Conservation (phyloP, 1,140 invertebrate species). For the Armadillidium nasatum region DNA sequence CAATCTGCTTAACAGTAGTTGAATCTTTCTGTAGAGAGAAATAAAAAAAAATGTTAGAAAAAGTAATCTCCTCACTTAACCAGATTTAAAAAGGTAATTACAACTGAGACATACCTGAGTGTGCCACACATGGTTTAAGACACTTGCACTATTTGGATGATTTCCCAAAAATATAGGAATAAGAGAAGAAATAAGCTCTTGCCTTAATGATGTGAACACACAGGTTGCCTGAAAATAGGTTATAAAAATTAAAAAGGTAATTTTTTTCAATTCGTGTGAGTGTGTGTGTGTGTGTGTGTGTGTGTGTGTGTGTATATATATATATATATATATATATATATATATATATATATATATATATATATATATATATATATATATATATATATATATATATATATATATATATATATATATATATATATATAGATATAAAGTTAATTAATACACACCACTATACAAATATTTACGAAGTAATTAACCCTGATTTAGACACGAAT, state of each 20-base stretch:
- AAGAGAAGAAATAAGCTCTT: slow-evolving; percentile 38
- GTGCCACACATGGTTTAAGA: slow-evolving; percentile 91
- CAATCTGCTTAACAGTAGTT: slow-evolving; percentile 61
- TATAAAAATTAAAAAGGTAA: no score
- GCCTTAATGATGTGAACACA: neutral
- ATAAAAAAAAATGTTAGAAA: neutral
- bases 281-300: no score
- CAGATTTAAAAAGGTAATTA: neutral
- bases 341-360: no score
- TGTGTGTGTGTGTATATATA: no score
- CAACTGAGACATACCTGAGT: slow-evolving; percentile 45
- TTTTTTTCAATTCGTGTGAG: no score
- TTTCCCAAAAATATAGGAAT: slow-evolving; percentile 56
- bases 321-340: no score
- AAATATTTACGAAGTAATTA: no score
- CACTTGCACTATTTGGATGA: slow-evolving; percentile 88
- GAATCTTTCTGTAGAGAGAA: slow-evolving; percentile 48
- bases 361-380: no score
- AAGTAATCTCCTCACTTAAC: neutral
- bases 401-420: neutral
- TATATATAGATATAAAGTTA: no score
- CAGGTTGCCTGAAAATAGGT: neutral
- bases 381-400: no score
- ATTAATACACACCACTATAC: no score
- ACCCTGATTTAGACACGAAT: no score